Evolutionary conservation across 2,113 vertebrate genomes (phyloP), one percentile per base, ranked within the genome.

Genomic region (Amblyopsis rosae): DNA sequence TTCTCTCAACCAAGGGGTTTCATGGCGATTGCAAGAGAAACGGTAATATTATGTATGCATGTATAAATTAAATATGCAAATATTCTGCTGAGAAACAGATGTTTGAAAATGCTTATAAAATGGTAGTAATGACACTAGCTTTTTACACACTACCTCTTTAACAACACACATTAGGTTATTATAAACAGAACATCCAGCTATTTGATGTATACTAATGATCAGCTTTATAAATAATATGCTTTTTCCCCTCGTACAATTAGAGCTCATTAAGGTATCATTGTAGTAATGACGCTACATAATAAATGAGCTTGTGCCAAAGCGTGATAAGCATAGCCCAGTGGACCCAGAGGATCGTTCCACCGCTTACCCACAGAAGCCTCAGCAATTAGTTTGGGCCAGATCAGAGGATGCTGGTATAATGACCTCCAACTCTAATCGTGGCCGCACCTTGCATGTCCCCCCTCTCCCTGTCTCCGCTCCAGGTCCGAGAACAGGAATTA

Each of bases 401-500:
- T 87, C 81, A 85, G 75, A 87, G 75, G 72, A 76, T 83, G 86
- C 59, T 80, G 83, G 78, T 79, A 78, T 82, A 88, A 88, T 86
- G 83, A 88, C 84, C 74, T 68, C 72, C 59, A 82, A 79, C 67
- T 76, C 78, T 80, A 77, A 86, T 86, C 80, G 82, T 55, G 66
- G 66, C 17, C 10, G 15, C 85, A 65, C 81, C 72, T 72, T 73
- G 12, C 26, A 10, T 13, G 12, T 11, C 46, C 46, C 51, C 19
- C 15, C 6, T n/a, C 33, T 15, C 11, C 32, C 69, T 62, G 75
- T 82, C 69, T 72, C 73, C 13, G 60, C 64, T 66, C 68, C 26
- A 59, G 62, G 68, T 78, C 54, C 32, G 51, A 67, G 79, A 69
- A 75, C 80, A 71, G 55, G 72, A 89, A 85, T 85, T 87, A 88